Percentiles rank a stretch among this genome's conserved stretches.
Evolutionary conservation across 2,888 invertebrate species (phyloP).

Genomic region (Drosophila mimetica): DNA sequence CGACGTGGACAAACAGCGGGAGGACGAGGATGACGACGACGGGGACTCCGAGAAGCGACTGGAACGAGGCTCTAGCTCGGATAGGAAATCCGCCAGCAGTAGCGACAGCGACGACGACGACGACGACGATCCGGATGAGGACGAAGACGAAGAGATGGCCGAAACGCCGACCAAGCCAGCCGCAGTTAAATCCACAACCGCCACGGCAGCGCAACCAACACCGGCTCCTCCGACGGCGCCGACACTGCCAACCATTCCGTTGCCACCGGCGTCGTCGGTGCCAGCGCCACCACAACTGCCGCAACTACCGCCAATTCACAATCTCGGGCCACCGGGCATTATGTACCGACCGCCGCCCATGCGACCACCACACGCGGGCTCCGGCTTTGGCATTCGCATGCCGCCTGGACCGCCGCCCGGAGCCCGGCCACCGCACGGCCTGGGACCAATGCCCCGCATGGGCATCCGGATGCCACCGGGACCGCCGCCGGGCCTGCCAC

Average conservation of each 20-base stretch:
- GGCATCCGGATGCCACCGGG: conserved; percentile 84
- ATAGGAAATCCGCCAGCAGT: conserved; percentile 49
- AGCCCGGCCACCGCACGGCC: conserved; percentile 62
- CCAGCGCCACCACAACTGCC: conserved; percentile 71
- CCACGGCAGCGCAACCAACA: conserved; percentile 41
- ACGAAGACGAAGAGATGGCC: conserved; percentile 48
- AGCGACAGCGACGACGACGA: conserved; percentile 46
- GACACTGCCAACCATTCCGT: conserved; percentile 66
- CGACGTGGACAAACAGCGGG: conserved; percentile 58
- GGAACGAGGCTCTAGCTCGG: conserved; percentile 34
- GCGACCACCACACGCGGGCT: conserved; percentile 83
- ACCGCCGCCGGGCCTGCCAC: conserved; percentile 86
- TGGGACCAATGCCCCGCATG: conserved; percentile 77
- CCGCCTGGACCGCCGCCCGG: conserved; percentile 85
- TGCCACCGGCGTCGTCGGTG: conserved; percentile 60
- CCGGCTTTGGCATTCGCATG: conserved; percentile 81
- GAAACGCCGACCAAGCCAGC: conserved; percentile 33
- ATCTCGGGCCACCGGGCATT: conserved; percentile 84
- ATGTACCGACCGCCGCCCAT: conserved; percentile 87
- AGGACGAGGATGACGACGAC: conserved; percentile 48
- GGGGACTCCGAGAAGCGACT: conserved; percentile 10
- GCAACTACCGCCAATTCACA: conserved; percentile 83
- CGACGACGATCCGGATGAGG: conserved; percentile 42
- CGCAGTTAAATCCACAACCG: conserved; percentile 5
- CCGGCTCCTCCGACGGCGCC: conserved; percentile 66